phyloP scores from a whole-genome alignment of 2,888 invertebrate species.

The Urechis unicinctus region DNA sequence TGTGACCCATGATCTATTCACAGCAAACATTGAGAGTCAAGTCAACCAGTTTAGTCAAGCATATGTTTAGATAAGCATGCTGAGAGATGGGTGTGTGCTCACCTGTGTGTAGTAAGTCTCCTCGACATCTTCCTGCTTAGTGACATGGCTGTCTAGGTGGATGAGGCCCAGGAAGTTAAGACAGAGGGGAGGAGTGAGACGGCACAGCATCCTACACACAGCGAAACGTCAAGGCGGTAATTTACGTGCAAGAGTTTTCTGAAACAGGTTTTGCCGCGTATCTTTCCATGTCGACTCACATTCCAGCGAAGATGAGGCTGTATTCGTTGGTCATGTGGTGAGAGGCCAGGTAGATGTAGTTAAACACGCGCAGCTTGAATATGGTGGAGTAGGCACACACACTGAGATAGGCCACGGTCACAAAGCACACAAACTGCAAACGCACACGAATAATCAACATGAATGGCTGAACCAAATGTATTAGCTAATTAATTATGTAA shows the following conservation, averaged over 20 bases:
- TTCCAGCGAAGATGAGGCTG: conserved; percentile 96
- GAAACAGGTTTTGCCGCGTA: neutral
- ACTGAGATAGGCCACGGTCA: conserved; percentile 88
- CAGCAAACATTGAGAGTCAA: too few species aligned
- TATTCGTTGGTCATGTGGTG: conserved; percentile 98
- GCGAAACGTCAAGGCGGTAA: neutral
- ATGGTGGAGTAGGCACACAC: conserved; percentile 98
- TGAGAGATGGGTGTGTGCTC: too few species aligned
- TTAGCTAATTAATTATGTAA: too few species aligned
- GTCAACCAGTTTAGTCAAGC: too few species aligned
- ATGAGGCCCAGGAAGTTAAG: conserved; percentile 95
- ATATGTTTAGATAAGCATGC: too few species aligned
- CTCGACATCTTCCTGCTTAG: conserved; percentile 27
- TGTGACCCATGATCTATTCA: conserved; percentile 86
- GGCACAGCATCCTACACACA: conserved; percentile 66
- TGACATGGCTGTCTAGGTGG: conserved; percentile 95
- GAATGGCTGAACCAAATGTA: too few species aligned
- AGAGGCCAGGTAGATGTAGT: conserved; percentile 93
- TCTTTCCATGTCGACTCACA: conserved; percentile 56
- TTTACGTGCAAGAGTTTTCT: neutral
- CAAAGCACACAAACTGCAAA: conserved; percentile 76
- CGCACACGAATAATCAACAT: too few species aligned
- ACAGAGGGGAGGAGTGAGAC: conserved; percentile 96
- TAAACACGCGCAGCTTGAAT: conserved; percentile 88
- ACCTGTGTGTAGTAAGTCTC: conserved; percentile 88